These are phyloP conservation scores for Drosophila mulleri DNA, from an alignment of 2,888 invertebrate genomes.

Conservation along the genomic window DNA sequence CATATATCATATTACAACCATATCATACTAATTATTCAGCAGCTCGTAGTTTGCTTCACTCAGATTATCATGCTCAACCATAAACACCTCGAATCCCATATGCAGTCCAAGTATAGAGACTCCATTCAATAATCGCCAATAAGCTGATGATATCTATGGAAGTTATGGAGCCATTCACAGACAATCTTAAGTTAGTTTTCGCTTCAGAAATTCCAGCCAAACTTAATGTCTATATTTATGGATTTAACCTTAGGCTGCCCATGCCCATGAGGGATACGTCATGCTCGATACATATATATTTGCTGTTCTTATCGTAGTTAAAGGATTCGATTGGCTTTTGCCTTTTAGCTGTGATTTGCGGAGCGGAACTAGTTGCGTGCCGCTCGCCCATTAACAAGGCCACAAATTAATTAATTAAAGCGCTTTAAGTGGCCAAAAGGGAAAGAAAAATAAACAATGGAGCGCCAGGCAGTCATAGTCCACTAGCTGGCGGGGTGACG, in stretches of 20 bases:
- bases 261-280: slow-evolving; percentile 14
- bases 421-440: slow-evolving; percentile 54
- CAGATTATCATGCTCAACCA: neutral
- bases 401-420: slow-evolving; percentile 77
- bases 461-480: neutral
- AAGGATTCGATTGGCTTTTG: slow-evolving; percentile 61
- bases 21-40: too few species aligned
- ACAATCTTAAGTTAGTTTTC: neutral
- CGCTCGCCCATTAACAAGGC: slow-evolving; percentile 65
- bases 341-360: slow-evolving; percentile 44
- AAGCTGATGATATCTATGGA: slow-evolving; percentile 4
- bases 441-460: slow-evolving; percentile 13
- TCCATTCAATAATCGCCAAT: neutral
- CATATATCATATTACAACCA: too few species aligned
- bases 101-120: neutral
- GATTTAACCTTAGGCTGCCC: slow-evolving; percentile 13
- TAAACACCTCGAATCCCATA: neutral
- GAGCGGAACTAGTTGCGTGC: slow-evolving; percentile 58
- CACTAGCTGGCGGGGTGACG: neutral
- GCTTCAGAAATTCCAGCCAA: neutral
- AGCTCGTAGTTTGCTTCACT: neutral
- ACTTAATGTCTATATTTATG: slow-evolving; percentile 53
- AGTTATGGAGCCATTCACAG: neutral
- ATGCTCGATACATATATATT: slow-evolving; percentile 26
- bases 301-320: slow-evolving; percentile 20